Evolutionary conservation across 2,113 vertebrate species (phyloP).

Genomic region (Canis aureus): DNA sequence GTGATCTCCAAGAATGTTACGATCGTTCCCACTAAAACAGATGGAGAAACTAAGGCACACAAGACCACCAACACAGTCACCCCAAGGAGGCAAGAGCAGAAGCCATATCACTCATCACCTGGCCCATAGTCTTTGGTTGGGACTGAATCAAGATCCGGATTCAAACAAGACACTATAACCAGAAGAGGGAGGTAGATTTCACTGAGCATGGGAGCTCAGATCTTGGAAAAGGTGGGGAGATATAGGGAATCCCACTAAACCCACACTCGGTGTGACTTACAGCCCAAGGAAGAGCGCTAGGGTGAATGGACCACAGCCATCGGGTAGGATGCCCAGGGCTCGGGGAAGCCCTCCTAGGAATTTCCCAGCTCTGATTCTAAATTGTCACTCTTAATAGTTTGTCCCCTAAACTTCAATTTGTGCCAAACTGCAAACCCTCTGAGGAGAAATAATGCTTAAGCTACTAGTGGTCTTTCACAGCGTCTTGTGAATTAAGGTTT

Average conservation of each 20-base stretch:
- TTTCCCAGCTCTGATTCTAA: neutral
- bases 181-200: neutral
- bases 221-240: neutral
- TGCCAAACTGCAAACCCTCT: conserved; percentile 38
- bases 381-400: neutral
- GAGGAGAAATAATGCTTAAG: conserved; percentile 43
- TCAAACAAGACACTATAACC: neutral
- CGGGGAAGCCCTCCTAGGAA: neutral
- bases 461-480: conserved; percentile 26
- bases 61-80: conserved; percentile 70
- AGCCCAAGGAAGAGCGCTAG: neutral
- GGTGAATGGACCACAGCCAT: neutral
- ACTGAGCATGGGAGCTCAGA: too few relatives aligned
- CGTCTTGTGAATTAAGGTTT: neutral
- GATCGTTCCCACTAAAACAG: conserved; percentile 71
- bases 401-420: conserved; percentile 12
- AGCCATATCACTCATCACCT: neutral
- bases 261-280: neutral
- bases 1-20: conserved; percentile 74
- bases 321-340: neutral
- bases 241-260: neutral
- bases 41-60: conserved; percentile 81
- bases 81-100: neutral
- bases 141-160: neutral
- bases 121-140: neutral